Base-by-base conservation (phyloP, 92 coral and sea anemone genomes). In the Porites lobata region DNA sequence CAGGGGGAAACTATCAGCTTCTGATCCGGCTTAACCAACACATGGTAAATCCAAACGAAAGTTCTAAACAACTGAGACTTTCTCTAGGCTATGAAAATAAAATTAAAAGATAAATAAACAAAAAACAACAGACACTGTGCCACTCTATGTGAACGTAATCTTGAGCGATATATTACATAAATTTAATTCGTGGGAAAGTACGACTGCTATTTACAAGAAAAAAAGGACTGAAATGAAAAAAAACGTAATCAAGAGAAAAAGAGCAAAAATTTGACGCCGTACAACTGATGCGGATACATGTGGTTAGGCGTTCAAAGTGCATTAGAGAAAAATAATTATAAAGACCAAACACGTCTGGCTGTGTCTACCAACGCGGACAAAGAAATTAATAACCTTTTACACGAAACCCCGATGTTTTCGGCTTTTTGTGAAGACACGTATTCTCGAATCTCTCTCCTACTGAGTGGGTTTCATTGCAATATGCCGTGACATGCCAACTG, bases 381-480 rank as follows among this genome's bases (percentile, higher is more conserved):
- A 85, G 85, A 82, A 85, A 80, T 89, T 89, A 92, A 92, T 92
- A 86, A 92, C 81, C 63, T 77, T 50, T 56, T 26, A 62, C 57
- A 70, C 15, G 93, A 90, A 92, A 82, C 95, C 95, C 95, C 84
- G 81, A 78, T 75, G 95, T 24, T 86, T 91, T 81, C 81, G 85
- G 86, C 80, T 85, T 86, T 92, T 79, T 85, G 84, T 67, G 75
- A 74, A 22, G 61, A 78, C 43, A 62, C 82, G 52, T 85, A 82
- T 90, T 81, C 65, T 59, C 52, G 66, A 57, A 75, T 85, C 90
- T 32, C 85, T 89, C 91, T 77, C 95, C 95, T 72, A 90, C 93
- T 81, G 93, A 0, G 94, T 22, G 53, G 19, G 76, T 51, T 57
- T 84, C 63, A 72, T 73, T 59, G 79, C 80, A 8, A 26, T 62